These are phyloP conservation scores for Cossypha niveicapilla DNA, from an alignment of 2,797 vertebrate genomes.

Conservation along the genomic window DNA sequence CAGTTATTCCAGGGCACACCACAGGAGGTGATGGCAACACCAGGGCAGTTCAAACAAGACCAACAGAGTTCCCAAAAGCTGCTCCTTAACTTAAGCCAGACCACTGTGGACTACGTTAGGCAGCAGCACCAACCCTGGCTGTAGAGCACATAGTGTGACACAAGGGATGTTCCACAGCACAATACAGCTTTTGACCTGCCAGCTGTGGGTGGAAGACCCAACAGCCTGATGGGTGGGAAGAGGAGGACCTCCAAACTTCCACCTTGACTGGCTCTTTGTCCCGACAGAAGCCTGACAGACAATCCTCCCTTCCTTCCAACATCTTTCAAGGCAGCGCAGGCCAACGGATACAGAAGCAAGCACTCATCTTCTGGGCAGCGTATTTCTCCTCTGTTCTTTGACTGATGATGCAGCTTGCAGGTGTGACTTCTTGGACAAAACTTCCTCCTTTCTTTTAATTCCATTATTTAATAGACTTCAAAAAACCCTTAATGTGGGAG, in stretches of 20 bases:
- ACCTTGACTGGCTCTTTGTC: background rate
- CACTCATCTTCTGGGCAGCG: background rate
- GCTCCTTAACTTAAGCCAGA: background rate
- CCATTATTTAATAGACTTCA: constrained; percentile 36
- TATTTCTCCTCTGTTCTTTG: background rate
- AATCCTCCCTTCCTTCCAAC: rapidly evolving
- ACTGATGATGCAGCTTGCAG: background rate
- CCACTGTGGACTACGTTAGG: rapidly evolving
- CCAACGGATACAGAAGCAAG: background rate
- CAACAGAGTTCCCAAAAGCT: background rate
- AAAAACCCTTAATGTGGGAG: background rate
- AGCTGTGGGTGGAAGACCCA: background rate
- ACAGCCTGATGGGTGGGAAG: background rate
- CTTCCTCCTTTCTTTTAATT: constrained; percentile 21
- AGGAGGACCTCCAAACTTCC: background rate
- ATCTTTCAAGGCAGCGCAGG: background rate
- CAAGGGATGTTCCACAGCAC: background rate
- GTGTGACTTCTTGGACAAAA: background rate
- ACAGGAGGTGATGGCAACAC: background rate
- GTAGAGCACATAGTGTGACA: rapidly evolving
- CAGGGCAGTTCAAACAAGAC: background rate
- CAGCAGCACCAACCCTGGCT: background rate
- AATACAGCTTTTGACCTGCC: background rate
- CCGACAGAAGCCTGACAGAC: background rate
- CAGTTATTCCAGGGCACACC: background rate